phyloP scores from a whole-genome alignment of 1,140 invertebrate genomes.

The Platorchestia sp. region DNA sequence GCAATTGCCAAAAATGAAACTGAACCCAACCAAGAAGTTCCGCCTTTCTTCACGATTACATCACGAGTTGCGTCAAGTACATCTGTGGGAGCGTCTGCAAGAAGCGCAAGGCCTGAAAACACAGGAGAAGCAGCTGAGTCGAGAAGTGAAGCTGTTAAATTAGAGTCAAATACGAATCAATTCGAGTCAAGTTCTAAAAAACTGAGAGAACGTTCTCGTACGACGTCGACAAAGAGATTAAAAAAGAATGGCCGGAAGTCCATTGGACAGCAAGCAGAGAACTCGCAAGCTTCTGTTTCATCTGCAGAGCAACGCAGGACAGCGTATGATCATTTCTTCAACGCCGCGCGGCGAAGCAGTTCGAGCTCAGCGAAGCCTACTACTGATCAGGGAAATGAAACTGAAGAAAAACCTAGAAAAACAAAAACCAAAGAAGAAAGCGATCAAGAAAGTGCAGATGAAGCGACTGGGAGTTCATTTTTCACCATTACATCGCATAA shows the following conservation, averaged over 20 bases:
- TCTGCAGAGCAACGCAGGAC: background rate
- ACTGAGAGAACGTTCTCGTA: background rate
- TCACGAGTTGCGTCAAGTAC: background rate
- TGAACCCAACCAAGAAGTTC: background rate
- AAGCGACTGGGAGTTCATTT: background rate
- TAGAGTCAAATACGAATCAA: background rate
- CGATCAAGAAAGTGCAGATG: background rate
- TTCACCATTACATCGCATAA: background rate
- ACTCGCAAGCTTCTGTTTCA: background rate
- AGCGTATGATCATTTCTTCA: background rate
- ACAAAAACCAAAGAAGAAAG: background rate
- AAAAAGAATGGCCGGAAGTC: background rate
- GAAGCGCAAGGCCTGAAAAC: background rate
- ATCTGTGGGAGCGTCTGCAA: background rate
- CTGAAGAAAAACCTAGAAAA: background rate
- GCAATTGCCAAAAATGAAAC: background rate
- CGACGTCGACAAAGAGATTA: background rate
- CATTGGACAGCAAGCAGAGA: background rate
- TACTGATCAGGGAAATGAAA: background rate
- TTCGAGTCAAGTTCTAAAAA: background rate
- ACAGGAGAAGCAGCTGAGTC: background rate
- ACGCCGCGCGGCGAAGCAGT: background rate
- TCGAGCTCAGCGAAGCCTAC: background rate
- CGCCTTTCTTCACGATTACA: background rate
- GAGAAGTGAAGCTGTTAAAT: background rate